These are phyloP conservation scores for Ailurus styani DNA, from an alignment of 2,113 vertebrate genomes.

Conservation along the genomic window DNA sequence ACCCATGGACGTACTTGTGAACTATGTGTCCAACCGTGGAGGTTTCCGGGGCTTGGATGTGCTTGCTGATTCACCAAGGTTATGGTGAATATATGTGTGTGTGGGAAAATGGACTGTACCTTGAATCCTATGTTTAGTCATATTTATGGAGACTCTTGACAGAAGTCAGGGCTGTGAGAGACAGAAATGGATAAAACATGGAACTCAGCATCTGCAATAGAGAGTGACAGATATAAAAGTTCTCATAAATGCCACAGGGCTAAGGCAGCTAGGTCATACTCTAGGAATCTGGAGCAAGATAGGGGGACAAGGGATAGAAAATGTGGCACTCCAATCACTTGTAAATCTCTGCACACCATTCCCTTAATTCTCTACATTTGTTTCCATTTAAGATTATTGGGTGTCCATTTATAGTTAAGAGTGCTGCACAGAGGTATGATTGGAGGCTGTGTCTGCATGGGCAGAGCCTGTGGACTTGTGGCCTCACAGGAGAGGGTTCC, in stretches of 20 bases:
- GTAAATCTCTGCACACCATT: background rate
- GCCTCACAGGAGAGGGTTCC: background rate
- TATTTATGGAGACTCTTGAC: background rate
- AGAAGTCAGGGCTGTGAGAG: background rate
- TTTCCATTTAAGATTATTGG: background rate
- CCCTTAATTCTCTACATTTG: background rate
- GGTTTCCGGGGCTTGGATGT: background rate
- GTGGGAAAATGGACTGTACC: background rate
- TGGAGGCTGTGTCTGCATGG: accelerated
- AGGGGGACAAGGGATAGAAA: background rate
- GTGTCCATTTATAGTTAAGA: background rate
- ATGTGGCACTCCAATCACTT: background rate
- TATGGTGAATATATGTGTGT: background rate
- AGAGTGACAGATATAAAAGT: background rate
- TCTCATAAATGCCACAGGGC: background rate
- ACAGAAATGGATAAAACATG: background rate
- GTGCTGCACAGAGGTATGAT: background rate
- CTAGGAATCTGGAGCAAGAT: background rate
- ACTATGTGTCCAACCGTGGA: too few relatives aligned
- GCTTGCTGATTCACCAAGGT: background rate
- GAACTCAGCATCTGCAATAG: background rate
- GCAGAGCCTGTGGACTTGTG: background rate
- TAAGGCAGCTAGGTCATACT: background rate
- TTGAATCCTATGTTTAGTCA: too few relatives aligned
- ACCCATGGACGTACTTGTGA: background rate